These are phyloP conservation scores for Crotalus tigris DNA, from an alignment of 2,113 vertebrate species.

Conservation along the genomic window DNA sequence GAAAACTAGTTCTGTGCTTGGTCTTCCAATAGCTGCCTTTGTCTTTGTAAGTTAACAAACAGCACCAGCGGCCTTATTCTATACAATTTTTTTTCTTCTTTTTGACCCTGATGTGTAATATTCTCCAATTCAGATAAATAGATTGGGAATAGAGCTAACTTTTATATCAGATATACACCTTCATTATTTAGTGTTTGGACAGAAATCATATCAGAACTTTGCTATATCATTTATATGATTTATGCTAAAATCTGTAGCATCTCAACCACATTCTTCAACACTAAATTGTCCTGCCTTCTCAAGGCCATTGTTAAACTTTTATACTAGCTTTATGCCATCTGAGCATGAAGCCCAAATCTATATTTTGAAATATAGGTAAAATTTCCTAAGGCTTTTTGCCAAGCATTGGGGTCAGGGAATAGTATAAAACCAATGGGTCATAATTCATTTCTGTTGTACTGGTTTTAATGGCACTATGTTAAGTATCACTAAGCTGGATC, in stretches of 20 bases:
- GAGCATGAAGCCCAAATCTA: not conserved
- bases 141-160: not conserved
- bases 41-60: not conserved
- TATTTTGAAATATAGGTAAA: not conserved
- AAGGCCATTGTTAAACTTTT: not conserved
- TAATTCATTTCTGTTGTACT: not conserved
- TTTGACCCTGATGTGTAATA: not conserved
- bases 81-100: not conserved
- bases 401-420: not conserved
- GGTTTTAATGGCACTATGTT: not conserved
- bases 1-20: not conserved
- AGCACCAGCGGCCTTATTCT: not conserved
- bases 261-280: not conserved
- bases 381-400: not conserved
- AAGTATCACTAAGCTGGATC: not conserved
- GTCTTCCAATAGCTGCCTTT: not conserved
- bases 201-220: not conserved
- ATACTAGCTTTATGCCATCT: not conserved
- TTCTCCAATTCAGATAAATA: not conserved
- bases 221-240: not conserved
- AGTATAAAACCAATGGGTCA: not conserved
- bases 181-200: not conserved
- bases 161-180: not conserved
- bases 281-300: too few species aligned
- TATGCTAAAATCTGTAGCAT: not conserved